Evolutionary conservation across 2,888 invertebrate genomes (phyloP).

Genomic region (Congeria kusceri): DNA sequence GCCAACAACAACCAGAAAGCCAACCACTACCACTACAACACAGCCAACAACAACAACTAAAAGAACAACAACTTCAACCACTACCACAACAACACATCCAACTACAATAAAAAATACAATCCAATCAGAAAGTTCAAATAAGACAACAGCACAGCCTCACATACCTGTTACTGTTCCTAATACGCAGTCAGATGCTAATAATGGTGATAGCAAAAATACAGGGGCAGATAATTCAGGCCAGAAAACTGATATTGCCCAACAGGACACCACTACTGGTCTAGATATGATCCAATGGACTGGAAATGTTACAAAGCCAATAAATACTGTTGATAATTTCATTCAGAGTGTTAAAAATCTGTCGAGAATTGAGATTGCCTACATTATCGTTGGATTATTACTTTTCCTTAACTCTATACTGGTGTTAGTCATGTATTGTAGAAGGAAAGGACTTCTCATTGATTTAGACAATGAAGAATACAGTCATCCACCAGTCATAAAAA

Average conservation of each 20-base stretch:
- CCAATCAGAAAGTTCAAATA: too few relatives aligned
- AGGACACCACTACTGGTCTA: conserved; percentile 5
- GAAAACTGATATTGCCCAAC: background rate
- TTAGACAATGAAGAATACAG: conserved; percentile 28
- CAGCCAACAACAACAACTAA: conserved; percentile 18
- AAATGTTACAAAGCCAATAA: conserved; percentile 59
- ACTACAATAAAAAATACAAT: conserved; percentile 23
- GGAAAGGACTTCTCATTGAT: conserved; percentile 23
- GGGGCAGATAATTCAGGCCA: too few relatives aligned
- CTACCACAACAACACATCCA: conserved; percentile 30
- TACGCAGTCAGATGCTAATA: too few relatives aligned
- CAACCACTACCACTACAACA: conserved; percentile 36
- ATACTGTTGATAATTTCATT: conserved; percentile 64
- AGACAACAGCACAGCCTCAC: conserved; percentile 27
- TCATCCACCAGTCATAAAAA: conserved; percentile 28
- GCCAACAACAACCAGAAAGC: conserved; percentile 46
- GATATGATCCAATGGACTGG: conserved; percentile 22
- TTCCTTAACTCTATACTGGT: conserved; percentile 83
- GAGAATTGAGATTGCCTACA: conserved; percentile 84
- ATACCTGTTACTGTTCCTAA: conserved; percentile 11
- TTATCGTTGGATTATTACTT: conserved; percentile 83
- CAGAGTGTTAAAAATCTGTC: conserved; percentile 76
- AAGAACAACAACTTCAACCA: conserved; percentile 20
- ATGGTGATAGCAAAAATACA: background rate
- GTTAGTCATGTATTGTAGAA: conserved; percentile 82